phyloP scores from a whole-genome alignment of 2,888 invertebrate species.

The Eupithecia pulchellata region DNA sequence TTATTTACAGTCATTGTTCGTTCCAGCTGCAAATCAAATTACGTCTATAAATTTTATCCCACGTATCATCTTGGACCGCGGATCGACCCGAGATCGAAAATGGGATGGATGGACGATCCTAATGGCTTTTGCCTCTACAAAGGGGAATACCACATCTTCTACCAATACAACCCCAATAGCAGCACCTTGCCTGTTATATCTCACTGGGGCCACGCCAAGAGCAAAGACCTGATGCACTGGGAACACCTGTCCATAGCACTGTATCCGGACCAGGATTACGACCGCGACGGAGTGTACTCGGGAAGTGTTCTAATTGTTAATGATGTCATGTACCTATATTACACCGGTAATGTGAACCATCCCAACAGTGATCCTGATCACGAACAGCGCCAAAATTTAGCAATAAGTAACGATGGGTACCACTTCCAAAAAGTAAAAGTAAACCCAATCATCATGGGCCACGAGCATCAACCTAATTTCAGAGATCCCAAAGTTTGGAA shows the following conservation, averaged over 20 bases:
- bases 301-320: slow-evolving; percentile 76
- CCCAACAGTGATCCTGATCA: slow-evolving; percentile 59
- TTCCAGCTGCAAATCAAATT: slow-evolving; percentile 45
- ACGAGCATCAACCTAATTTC: slow-evolving; percentile 68
- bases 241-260: slow-evolving; percentile 75
- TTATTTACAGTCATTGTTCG: slow-evolving; percentile 47
- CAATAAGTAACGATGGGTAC: slow-evolving; percentile 67
- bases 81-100: slow-evolving; percentile 17
- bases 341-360: slow-evolving; percentile 71
- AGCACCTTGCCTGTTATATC: slow-evolving; percentile 65
- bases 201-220: slow-evolving; percentile 83
- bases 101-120: slow-evolving; percentile 85
- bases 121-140: slow-evolving; percentile 77
- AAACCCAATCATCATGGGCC: slow-evolving; percentile 68
- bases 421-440: slow-evolving; percentile 60
- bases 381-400: slow-evolving; percentile 67
- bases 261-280: slow-evolving; percentile 71
- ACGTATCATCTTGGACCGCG: slow-evolving; percentile 68
- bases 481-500: slow-evolving; percentile 83
- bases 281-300: slow-evolving; percentile 74
- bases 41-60: slow-evolving; percentile 59
- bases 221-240: slow-evolving; percentile 78
- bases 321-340: slow-evolving; percentile 64
- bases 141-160: slow-evolving; percentile 78
- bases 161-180: slow-evolving; percentile 76